Conservation (phyloP, 2,113 vertebrate species). For the Osmerus mordax region DNA sequence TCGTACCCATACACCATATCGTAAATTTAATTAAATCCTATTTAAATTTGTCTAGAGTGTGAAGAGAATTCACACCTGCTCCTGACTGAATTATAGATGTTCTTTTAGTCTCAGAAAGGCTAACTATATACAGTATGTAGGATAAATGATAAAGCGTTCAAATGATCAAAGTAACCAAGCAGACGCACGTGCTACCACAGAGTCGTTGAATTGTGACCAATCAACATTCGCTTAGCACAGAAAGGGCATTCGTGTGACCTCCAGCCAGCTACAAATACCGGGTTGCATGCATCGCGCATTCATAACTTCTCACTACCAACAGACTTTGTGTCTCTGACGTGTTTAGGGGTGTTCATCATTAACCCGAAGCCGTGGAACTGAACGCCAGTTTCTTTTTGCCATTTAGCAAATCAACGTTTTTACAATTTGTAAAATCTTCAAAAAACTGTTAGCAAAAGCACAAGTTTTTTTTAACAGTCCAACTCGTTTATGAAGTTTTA, state of each 20-base stretch:
- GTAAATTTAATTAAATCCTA: too few species aligned
- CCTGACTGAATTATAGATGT: too few species aligned
- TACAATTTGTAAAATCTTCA: not conserved
- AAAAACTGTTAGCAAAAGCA: not conserved
- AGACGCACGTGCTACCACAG: not conserved
- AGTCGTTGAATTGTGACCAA: constrained; percentile 38
- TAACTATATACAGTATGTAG: too few species aligned
- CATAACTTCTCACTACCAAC: not conserved
- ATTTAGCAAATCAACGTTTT: not conserved
- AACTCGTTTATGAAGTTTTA: not conserved
- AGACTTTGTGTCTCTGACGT: not conserved
- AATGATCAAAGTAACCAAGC: not conserved
- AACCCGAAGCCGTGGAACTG: not conserved
- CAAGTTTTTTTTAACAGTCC: not conserved
- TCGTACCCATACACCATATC: too few species aligned
- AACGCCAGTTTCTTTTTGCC: not conserved
- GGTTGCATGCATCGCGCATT: not conserved
- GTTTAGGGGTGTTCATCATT: not conserved
- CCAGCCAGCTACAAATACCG: constrained; percentile 41
- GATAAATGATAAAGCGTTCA: too few species aligned
- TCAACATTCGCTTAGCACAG: constrained; percentile 13
- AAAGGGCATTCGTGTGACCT: not conserved
- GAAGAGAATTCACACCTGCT: too few species aligned
- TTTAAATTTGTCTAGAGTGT: too few species aligned
- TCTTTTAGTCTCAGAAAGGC: too few species aligned